Evolutionary conservation across 2,888 invertebrate genomes (phyloP).

Genomic region (Troides helena): DNA sequence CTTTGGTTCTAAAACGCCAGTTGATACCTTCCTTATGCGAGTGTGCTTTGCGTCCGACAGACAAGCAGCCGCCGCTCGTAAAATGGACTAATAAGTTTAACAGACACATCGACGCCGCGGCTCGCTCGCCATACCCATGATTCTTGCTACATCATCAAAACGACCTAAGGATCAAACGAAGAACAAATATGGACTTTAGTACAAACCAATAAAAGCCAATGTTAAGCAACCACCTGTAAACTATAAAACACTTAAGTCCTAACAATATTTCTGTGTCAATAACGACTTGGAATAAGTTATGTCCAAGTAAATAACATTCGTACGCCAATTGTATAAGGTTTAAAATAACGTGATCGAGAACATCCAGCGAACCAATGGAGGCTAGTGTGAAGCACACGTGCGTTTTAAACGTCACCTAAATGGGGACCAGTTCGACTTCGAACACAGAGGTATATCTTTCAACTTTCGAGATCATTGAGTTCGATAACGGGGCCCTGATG

Average conservation of each 20-base stretch:
- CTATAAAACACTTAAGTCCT: constrained; percentile 56
- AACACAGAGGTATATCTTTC: constrained; percentile 57
- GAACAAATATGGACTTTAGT: constrained; percentile 40
- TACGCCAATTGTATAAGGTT: constrained; percentile 35
- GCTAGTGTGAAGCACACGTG: constrained; percentile 71
- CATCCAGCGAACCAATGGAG: constrained; percentile 41
- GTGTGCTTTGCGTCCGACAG: constrained; percentile 41
- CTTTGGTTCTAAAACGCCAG: constrained; percentile 6
- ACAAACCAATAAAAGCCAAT: constrained; percentile 37
- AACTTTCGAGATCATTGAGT: constrained; percentile 65
- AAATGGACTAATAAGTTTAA: constrained; percentile 73
- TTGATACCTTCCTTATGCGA: constrained; percentile 29
- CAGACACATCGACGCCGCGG: constrained; percentile 75
- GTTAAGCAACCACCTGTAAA: constrained; percentile 36
- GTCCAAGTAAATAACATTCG: constrained; percentile 37
- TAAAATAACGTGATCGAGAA: constrained; percentile 37
- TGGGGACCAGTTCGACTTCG: constrained; percentile 69
- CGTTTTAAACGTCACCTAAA: constrained; percentile 71
- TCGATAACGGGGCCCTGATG: constrained; percentile 58
- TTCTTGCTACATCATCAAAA: constrained; percentile 40
- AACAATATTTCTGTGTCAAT: constrained; percentile 46
- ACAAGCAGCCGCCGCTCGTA: constrained; percentile 59
- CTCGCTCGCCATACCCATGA: constrained; percentile 68
- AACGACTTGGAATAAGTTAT: constrained; percentile 45
- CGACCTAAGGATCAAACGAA: constrained; percentile 41